Evolutionary conservation across 2,113 vertebrate species (phyloP).

Genomic region (Actinemys pallida): DNA sequence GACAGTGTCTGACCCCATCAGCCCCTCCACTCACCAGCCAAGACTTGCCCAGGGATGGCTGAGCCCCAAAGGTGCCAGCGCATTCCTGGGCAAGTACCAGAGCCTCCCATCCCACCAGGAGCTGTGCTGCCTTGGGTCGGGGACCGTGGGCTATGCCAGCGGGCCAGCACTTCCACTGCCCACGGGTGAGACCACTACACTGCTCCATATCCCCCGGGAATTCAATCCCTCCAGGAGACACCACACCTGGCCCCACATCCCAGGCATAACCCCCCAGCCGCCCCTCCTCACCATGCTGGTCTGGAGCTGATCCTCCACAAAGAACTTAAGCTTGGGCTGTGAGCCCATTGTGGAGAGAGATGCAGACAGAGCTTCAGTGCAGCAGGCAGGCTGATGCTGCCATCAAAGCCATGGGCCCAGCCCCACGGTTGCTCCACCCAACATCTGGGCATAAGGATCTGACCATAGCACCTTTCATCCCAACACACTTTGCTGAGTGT

Average conservation of each 20-base stretch:
- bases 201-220: no score
- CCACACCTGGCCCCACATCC: not conserved
- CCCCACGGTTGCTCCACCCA: no score
- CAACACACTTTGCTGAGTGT: no score
- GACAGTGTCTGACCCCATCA: no score
- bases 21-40: no score
- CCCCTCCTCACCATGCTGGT: conserved; percentile 83
- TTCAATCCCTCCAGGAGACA: not conserved
- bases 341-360: not conserved
- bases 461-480: no score
- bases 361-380: not conserved
- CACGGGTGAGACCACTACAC: no score
- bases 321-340: conserved; percentile 66
- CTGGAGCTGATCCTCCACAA: conserved; percentile 87
- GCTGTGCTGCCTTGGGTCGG: not conserved
- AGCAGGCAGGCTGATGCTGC: no score
- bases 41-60: no score
- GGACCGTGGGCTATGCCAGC: not conserved
- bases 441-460: no score
- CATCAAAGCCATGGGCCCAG: no score
- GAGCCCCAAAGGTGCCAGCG: no score
- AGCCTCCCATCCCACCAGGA: not conserved
- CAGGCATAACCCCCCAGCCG: not conserved
- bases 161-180: not conserved
- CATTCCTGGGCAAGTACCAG: not conserved